A percentile compares a stretch with the other conserved stretches of the same genome.
phyloP scores from a whole-genome alignment of 64 coral and sea anemone genomes.

The Dendrophyllia cribrosa region DNA sequence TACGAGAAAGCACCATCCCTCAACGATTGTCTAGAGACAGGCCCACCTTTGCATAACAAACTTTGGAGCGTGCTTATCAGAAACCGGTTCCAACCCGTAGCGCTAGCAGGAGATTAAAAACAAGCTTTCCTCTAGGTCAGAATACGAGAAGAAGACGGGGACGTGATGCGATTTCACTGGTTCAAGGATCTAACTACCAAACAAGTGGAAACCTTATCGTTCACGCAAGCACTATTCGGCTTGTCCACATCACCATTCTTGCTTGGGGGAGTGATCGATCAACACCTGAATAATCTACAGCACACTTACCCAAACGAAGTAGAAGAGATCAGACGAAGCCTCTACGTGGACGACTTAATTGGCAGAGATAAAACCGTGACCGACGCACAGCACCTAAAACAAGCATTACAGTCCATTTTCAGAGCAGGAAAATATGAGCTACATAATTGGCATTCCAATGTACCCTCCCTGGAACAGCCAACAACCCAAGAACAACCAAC shows the following conservation, averaged over 20 bases:
- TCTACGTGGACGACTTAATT: conserved; percentile 61
- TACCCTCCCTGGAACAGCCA: conserved; percentile 13
- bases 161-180: conserved; percentile 11
- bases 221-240: conserved; percentile 53
- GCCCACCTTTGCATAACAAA: conserved; percentile 10
- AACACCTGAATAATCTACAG: conserved; percentile 64
- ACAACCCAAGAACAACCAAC: conserved; percentile 12
- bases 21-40: conserved; percentile 16
- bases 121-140: conserved; percentile 4
- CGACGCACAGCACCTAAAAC: conserved; percentile 33
- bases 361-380: conserved; percentile 39
- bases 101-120: conserved; percentile 9
- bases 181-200: not conserved
- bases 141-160: conserved; percentile 6
- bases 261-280: conserved; percentile 46
- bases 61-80: conserved; percentile 17
- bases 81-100: conserved; percentile 11
- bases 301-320: conserved; percentile 39
- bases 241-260: conserved; percentile 65
- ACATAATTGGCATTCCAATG: conserved; percentile 66
- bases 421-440: conserved; percentile 61
- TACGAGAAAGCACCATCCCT: conserved; percentile 10
- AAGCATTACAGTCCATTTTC: conserved; percentile 51
- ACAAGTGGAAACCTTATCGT: conserved; percentile 15
- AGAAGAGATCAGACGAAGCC: conserved; percentile 52